These are phyloP conservation scores for Apodemia hepburni DNA, from an alignment of 2,888 invertebrate species.

Conservation along the genomic window DNA sequence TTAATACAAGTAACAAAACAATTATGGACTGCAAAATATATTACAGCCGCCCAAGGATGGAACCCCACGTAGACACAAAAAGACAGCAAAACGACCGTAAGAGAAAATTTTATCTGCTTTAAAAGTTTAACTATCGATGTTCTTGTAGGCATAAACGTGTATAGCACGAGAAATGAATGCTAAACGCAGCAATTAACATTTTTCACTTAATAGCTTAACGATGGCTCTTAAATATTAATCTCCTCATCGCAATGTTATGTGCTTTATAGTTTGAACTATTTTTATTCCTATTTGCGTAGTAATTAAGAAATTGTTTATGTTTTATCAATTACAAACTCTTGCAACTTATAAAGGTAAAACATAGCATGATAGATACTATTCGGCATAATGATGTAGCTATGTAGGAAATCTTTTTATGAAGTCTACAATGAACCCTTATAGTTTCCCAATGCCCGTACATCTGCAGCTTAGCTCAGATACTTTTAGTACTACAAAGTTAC, in stretches of 20 bases:
- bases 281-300: background rate
- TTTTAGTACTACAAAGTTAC: no score
- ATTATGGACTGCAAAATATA: background rate
- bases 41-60: background rate
- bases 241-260: conserved; percentile 18
- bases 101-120: background rate
- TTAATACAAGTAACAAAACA: no score
- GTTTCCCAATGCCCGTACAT: no score
- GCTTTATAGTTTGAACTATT: background rate
- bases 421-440: no score
- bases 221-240: conserved; percentile 28
- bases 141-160: conserved; percentile 28
- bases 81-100: background rate
- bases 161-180: conserved; percentile 26
- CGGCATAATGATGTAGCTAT: no score
- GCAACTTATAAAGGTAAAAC: no score
- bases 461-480: no score
- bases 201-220: conserved; percentile 32
- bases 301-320: background rate
- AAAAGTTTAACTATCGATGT: conserved; percentile 19
- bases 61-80: background rate
- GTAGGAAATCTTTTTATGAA: no score
- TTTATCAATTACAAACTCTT: no score
- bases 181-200: conserved; percentile 32
- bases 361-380: no score